Percentiles rank a stretch among this genome's conserved stretches.
phyloP scores from a whole-genome alignment of 2,797 vertebrate species.

The Pangasius krempfi region DNA sequence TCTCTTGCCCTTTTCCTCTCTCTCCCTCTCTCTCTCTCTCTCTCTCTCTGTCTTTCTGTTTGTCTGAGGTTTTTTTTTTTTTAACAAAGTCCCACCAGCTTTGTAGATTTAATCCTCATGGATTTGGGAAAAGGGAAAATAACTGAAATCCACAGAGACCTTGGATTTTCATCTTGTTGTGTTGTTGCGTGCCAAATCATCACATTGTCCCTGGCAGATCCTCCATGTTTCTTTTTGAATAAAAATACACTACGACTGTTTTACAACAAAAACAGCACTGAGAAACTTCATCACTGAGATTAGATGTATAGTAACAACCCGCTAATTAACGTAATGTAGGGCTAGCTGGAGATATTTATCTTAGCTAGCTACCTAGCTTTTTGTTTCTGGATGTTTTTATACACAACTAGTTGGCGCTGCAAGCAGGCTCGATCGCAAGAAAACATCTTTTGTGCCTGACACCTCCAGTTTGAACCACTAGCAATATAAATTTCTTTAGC shows the following conservation, averaged over 20 bases:
- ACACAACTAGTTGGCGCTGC: not conserved
- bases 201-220: not conserved
- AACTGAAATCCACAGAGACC: not conserved
- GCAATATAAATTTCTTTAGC: not conserved
- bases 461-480: not conserved
- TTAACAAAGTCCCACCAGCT: not conserved
- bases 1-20: too few species aligned
- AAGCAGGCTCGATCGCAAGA: not conserved
- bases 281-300: not conserved
- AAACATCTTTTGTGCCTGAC: not conserved
- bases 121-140: not conserved
- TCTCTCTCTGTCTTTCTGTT: not conserved
- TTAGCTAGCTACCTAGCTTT: not conserved
- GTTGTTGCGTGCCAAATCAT: too few species aligned
- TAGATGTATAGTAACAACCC: not conserved
- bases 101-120: conserved; percentile 1
- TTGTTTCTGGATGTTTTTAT: not conserved
- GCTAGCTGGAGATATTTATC: not conserved
- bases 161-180: not conserved
- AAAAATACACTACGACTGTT: not conserved
- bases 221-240: not conserved
- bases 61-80: too few species aligned
- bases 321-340: not conserved
- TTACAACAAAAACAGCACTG: not conserved
- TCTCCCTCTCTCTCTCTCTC: not conserved